A percentile compares a stretch with the other conserved stretches of the same genome.
phyloP scores from a whole-genome alignment of 2,113 vertebrate genomes.

The Xerus inauris region DNA sequence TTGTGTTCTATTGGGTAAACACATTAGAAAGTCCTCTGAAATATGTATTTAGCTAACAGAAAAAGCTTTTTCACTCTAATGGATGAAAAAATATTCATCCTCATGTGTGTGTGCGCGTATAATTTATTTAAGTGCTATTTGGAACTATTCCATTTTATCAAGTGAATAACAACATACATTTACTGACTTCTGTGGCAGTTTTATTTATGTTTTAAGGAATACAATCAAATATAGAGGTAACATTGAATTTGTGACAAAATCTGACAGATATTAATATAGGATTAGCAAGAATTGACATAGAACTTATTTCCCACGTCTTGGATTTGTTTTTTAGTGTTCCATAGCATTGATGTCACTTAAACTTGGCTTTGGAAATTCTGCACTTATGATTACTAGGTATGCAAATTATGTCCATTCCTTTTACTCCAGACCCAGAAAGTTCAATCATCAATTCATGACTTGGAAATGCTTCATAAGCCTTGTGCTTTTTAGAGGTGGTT shows the following conservation, averaged over 20 bases:
- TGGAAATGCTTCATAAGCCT: not conserved
- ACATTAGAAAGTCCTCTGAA: slow-evolving; percentile 40
- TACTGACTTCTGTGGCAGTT: slow-evolving; percentile 7
- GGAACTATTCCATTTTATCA: slow-evolving; percentile 31
- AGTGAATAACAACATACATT: slow-evolving; percentile 46
- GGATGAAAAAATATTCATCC: slow-evolving; percentile 41
- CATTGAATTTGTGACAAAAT: not conserved
- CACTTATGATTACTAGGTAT: slow-evolving; percentile 18
- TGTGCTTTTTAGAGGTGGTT: slow-evolving; percentile 29
- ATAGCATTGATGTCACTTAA: not conserved
- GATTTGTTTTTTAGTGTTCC: not conserved
- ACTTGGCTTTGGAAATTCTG: slow-evolving; percentile 39
- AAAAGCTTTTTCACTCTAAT: slow-evolving; percentile 34
- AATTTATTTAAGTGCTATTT: slow-evolving; percentile 61
- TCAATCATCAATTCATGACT: slow-evolving; percentile 34
- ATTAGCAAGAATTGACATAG: not conserved
- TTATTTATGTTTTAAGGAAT: slow-evolving; percentile 57
- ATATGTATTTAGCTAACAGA: slow-evolving; percentile 26
- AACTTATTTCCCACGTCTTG: not conserved
- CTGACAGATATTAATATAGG: not conserved
- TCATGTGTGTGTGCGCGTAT: not conserved
- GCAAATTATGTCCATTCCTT: slow-evolving; percentile 26
- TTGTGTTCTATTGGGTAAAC: not conserved
- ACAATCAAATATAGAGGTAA: slow-evolving; percentile 44
- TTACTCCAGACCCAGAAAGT: slow-evolving; percentile 23